A percentile compares a stretch with the other conserved stretches of the same genome.
Evolutionary conservation across 1,140 invertebrate species (phyloP).

Genomic region (Drosophila sulfurigaster): DNA sequence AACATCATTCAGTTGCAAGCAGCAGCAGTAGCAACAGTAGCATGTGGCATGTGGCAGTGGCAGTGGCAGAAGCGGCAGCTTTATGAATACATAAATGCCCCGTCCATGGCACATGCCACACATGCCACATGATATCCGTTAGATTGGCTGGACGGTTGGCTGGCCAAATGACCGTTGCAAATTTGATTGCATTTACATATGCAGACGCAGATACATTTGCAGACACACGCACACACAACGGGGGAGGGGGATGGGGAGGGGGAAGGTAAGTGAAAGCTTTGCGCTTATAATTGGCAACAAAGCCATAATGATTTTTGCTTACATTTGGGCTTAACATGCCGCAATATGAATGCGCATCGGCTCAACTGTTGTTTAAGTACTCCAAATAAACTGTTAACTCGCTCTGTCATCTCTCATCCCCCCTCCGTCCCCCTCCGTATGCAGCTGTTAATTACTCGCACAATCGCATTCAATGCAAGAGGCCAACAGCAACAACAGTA

Average conservation of each 20-base stretch:
- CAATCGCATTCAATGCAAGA: not conserved
- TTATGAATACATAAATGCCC: constrained; percentile 71
- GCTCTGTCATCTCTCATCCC: not conserved
- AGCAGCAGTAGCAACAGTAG: constrained; percentile 14
- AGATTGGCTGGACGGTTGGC: constrained; percentile 69
- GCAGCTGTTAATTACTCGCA: constrained; percentile 4
- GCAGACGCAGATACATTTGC: constrained; percentile 55
- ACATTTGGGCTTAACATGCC: constrained; percentile 49
- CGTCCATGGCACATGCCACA: constrained; percentile 31
- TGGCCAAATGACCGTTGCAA: constrained; percentile 80
- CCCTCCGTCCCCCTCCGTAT: not conserved
- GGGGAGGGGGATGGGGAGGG: not conserved
- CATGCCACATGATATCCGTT: constrained; percentile 66
- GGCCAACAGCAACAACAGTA: not conserved
- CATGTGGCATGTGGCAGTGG: constrained; percentile 2
- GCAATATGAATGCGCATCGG: constrained; percentile 27
- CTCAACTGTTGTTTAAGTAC: constrained; percentile 49
- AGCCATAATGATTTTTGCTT: constrained; percentile 58
- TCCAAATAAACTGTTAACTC: constrained; percentile 37
- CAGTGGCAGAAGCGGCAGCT: constrained; percentile 43
- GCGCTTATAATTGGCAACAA: constrained; percentile 51
- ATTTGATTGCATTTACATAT: constrained; percentile 82
- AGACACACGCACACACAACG: constrained; percentile 8
- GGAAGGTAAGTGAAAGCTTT: constrained; percentile 6
- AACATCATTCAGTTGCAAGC: constrained; percentile 78